These are phyloP conservation scores for Drosophila punjabiensis DNA, from an alignment of 1,140 invertebrate species.

Conservation along the genomic window DNA sequence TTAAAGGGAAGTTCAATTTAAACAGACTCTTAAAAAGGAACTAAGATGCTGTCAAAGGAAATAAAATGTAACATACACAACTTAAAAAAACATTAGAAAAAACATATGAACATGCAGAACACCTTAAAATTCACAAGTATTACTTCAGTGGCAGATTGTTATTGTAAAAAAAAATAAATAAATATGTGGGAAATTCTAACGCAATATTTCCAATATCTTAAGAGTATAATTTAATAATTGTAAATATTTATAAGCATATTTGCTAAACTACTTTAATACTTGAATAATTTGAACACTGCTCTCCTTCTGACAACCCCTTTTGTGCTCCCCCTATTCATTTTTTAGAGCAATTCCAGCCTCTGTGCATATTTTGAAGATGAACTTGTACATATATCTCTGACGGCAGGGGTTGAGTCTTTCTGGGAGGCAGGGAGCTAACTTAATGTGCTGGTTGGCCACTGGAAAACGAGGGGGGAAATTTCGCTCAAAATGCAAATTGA, in stretches of 20 bases:
- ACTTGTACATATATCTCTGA: constrained; percentile 9
- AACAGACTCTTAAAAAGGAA: not conserved
- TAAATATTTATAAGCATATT: not conserved
- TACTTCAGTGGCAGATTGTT: not conserved
- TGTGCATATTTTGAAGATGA: constrained; percentile 6
- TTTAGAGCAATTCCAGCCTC: constrained; percentile 12
- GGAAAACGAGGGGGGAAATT: constrained; percentile 13
- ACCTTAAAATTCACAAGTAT: not conserved
- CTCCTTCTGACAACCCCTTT: not conserved
- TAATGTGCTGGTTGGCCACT: constrained; percentile 18
- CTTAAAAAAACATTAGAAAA: no score
- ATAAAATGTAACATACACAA: no score
- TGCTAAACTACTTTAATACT: not conserved
- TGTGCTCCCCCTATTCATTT: not conserved
- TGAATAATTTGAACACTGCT: no score
- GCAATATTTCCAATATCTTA: not conserved
- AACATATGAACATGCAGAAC: not conserved
- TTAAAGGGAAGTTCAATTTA: not conserved
- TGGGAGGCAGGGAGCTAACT: not conserved
- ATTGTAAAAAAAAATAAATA: not conserved
- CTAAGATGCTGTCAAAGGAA: not conserved
- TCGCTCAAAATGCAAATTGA: constrained; percentile 65
- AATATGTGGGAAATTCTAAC: not conserved
- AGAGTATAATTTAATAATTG: not conserved
- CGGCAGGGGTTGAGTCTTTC: not conserved